Evolutionary conservation across 2,113 vertebrate species (phyloP).

Genomic region (Vimba vimba): DNA sequence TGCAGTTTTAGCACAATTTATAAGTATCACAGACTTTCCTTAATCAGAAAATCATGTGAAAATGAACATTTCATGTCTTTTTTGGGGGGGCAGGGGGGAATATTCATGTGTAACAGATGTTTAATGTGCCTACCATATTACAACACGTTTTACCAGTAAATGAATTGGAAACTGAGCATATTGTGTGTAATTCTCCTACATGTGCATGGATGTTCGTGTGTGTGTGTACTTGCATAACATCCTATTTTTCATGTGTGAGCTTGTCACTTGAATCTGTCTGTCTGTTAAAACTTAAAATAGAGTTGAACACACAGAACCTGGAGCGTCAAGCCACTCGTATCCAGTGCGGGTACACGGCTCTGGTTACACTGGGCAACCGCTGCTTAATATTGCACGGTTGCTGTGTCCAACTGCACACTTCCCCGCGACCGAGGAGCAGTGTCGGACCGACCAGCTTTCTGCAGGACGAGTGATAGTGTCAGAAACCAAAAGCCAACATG

Average conservation of each 20-base stretch:
- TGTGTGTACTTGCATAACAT: slow-evolving; percentile 52
- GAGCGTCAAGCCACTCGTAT: slow-evolving; percentile 50
- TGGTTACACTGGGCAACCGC: slow-evolving; percentile 67
- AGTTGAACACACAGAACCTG: slow-evolving; percentile 56
- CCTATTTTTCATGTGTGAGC: slow-evolving; percentile 43
- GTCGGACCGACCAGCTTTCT: slow-evolving; percentile 60
- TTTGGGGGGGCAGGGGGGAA: not conserved
- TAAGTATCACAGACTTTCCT: slow-evolving; percentile 11
- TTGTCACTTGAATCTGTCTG: slow-evolving; percentile 46
- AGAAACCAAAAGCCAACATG: slow-evolving; percentile 71
- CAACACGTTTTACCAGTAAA: slow-evolving; percentile 46
- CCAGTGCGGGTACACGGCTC: slow-evolving; percentile 63
- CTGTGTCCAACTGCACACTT: slow-evolving; percentile 61
- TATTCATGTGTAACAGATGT: slow-evolving; percentile 22
- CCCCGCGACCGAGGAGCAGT: slow-evolving; percentile 56
- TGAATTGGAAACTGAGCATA: slow-evolving; percentile 25
- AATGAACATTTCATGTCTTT: slow-evolving; percentile 27
- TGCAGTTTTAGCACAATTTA: not conserved
- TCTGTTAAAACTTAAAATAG: slow-evolving; percentile 73
- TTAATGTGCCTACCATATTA: slow-evolving; percentile 28
- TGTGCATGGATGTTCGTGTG: not conserved
- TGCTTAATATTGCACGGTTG: slow-evolving; percentile 68
- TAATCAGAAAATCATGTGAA: slow-evolving; percentile 34
- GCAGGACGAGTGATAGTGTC: slow-evolving; percentile 58
- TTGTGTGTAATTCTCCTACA: not conserved